These are phyloP conservation scores for Amblyteles armatorius DNA, from an alignment of 2,888 invertebrate species.

Conservation along the genomic window DNA sequence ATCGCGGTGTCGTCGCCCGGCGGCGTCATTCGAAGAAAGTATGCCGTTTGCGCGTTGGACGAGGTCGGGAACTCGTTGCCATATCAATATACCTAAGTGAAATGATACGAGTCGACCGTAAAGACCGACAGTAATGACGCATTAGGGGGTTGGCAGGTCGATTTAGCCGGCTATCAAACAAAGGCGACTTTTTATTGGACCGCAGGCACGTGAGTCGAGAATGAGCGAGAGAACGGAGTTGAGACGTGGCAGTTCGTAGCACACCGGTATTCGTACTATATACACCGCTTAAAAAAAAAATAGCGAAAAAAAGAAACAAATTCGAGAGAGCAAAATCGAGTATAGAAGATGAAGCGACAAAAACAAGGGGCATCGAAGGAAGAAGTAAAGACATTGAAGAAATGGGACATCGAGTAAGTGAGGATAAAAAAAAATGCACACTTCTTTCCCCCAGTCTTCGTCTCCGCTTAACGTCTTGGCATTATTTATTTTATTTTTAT, in stretches of 20 bases:
- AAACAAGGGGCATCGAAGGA: neutral
- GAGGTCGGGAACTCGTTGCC: constrained; percentile 84
- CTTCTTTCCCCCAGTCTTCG: neutral
- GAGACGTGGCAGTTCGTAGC: constrained; percentile 35
- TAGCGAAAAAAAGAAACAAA: neutral
- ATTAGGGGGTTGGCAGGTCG: constrained; percentile 84
- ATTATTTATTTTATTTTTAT: constrained; percentile 8
- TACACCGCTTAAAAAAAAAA: constrained; percentile 20
- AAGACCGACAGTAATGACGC: constrained; percentile 85
- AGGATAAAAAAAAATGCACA: constrained; percentile 9
- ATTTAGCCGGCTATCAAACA: constrained; percentile 84
- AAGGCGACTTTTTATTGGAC: constrained; percentile 84
- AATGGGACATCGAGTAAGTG: neutral
- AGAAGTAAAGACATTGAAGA: neutral
- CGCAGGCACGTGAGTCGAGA: constrained; percentile 78
- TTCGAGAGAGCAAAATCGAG: constrained; percentile 7
- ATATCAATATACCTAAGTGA: constrained; percentile 85
- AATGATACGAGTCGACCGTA: constrained; percentile 84
- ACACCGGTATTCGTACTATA: constrained; percentile 7
- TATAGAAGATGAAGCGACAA: constrained; percentile 19
- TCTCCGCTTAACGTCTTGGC: neutral
- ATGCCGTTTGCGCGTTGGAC: constrained; percentile 80
- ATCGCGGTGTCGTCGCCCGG: constrained; percentile 63
- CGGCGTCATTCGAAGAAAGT: constrained; percentile 79
- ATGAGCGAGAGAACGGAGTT: constrained; percentile 45